Evolutionary conservation across 2,797 vertebrate genomes (phyloP), one percentile per base, ranked within the genome.

Genomic region (Melanogrammus aeglefinus): DNA sequence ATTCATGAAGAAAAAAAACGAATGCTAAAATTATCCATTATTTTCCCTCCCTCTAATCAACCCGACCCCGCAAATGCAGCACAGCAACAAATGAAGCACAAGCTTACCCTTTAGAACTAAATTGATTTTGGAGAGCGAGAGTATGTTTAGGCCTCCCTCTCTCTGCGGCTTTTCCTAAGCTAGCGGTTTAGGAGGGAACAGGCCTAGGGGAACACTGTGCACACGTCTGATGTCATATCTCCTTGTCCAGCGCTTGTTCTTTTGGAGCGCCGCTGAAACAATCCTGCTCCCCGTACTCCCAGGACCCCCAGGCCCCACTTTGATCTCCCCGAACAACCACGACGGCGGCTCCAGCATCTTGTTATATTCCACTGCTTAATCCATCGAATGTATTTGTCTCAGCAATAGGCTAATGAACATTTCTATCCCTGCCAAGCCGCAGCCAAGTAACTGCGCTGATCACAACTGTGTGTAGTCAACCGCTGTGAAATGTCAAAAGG

Each of bases 331-430:
- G 89, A 88, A 88, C 87, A 90, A 90, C 86, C 88, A 81, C 88
- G 91, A 88, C 87, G 88, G 90, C 90, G 87, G 88, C 89, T 90
- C 88, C 86, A 92, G 88, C 89, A 90, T 91, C 90, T 91, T 91
- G 88, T 93, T 91, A 89, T 88, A 89, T 92, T 91, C 89, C 83
- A 90, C 91, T 91, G 91, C 93, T 91, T 92, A 92, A 93, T 93
- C 91, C 90, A 91, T 93, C 91, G 89, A 88, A 92, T 89, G 83
- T 91, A 90, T 93, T 92, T 92, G 90, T 92, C 90, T 93, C 91
- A 90, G 92, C 92, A 91, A 89, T 87, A 81, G 85, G 78, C 84
- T 91, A 91, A 92, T 91, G 86, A 87, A 90, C 88, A 86, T 91
- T 89, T 91, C 90, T 89, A 87, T 92, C 86, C 79, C 24, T 82